Percentiles rank a stretch among this genome's conserved stretches.
Conservation (phyloP, 2,888 invertebrate genomes). For the Cosmia pyralina region DNA sequence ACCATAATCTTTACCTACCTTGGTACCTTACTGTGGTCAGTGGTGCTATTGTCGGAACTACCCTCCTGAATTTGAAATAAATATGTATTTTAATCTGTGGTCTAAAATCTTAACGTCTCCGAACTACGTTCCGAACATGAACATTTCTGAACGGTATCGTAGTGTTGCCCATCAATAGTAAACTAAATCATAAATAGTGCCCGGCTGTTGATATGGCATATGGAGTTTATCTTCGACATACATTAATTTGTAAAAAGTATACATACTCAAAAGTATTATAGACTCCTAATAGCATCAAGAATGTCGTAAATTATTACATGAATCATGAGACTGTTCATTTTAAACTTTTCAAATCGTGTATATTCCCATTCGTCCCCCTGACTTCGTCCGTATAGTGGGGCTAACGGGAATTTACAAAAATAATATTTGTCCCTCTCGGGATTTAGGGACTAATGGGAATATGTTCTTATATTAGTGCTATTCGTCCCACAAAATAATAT, state of each 20-base stretch:
- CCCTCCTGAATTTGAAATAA: neutral
- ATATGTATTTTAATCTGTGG: neutral
- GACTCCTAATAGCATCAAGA: neutral
- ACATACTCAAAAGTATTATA: too few species aligned
- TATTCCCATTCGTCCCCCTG: too few species aligned
- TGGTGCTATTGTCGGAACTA: neutral
- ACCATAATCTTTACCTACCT: too few species aligned
- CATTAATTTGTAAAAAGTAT: too few species aligned
- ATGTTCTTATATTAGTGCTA: too few species aligned
- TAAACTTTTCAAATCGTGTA: too few species aligned
- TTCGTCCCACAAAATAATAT: too few species aligned
- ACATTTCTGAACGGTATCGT: constrained; percentile 21
- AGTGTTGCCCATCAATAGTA: constrained; percentile 16
- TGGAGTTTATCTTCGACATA: neutral
- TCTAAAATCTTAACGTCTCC: neutral
- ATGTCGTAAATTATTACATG: neutral
- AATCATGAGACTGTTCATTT: neutral
- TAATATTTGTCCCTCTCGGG: too few species aligned
- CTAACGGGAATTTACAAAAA: too few species aligned
- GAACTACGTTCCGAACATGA: neutral
- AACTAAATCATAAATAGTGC: neutral
- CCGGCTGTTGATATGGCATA: too few species aligned
- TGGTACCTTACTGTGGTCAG: neutral
- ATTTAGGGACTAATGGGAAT: too few species aligned
- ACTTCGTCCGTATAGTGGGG: too few species aligned